These are phyloP conservation scores for Germaria angustata DNA, from an alignment of 2,888 invertebrate species.

Conservation along the genomic window DNA sequence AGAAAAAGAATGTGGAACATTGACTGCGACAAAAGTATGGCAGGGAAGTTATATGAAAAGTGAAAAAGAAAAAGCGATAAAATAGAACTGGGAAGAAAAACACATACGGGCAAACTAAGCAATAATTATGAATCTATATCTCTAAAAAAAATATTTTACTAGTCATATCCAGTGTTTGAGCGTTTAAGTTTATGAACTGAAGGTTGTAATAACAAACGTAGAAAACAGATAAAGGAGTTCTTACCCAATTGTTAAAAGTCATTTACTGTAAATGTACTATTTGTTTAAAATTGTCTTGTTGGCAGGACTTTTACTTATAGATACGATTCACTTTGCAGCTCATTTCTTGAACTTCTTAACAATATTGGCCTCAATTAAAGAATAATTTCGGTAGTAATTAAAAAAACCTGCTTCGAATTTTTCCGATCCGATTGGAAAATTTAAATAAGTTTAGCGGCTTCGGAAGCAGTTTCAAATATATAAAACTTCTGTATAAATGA, in stretches of 20 bases:
- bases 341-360: too few species aligned
- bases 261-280: not conserved
- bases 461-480: too few species aligned
- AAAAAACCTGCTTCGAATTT: too few species aligned
- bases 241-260: not conserved
- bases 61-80: not conserved
- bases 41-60: constrained; percentile 17
- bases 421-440: too few species aligned
- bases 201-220: constrained; percentile 29
- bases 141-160: constrained; percentile 24
- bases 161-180: not conserved
- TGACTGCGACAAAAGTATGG: constrained; percentile 50
- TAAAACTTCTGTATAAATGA: too few species aligned
- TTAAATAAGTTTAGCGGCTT: too few species aligned
- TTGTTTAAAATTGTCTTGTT: not conserved
- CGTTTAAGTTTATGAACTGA: constrained; percentile 22
- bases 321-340: too few species aligned
- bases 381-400: too few species aligned
- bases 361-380: too few species aligned
- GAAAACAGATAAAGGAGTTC: not conserved
- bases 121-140: constrained; percentile 5
- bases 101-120: not conserved
- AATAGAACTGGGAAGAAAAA: not conserved
- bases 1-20: constrained; percentile 56
- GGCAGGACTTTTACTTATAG: too few species aligned